A percentile compares a stretch with the other conserved stretches of the same genome.
Conservation (phyloP, 1,140 invertebrate genomes). For the Drosophila jambulina region DNA sequence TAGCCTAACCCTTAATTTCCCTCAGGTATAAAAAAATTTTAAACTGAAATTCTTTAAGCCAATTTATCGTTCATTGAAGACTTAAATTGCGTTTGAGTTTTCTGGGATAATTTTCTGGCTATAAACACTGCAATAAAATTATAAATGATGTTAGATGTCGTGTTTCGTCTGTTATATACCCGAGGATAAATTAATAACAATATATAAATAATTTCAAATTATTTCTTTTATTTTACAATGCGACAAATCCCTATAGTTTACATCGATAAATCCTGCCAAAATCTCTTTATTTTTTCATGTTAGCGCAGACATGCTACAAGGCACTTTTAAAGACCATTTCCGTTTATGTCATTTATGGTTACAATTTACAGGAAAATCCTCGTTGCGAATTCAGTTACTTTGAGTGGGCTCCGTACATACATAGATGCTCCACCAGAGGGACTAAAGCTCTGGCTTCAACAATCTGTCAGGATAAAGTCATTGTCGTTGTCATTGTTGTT, state of each 20-base stretch:
- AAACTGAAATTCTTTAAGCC: background rate
- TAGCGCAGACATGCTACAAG: background rate
- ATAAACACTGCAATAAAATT: background rate
- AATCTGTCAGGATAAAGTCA: slow-evolving; percentile 82
- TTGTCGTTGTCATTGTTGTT: slow-evolving; percentile 76
- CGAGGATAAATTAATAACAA: background rate
- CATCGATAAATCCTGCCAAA: background rate
- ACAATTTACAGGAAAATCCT: slow-evolving; percentile 29
- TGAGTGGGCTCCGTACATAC: slow-evolving; percentile 10
- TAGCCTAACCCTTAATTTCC: slow-evolving; percentile 8
- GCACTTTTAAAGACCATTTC: slow-evolving; percentile 29
- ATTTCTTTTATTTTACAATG: background rate
- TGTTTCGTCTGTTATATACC: background rate
- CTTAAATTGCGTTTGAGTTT: no score
- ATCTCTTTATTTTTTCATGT: background rate
- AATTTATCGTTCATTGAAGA: no score
- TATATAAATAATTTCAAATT: background rate
- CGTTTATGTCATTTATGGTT: slow-evolving; percentile 42
- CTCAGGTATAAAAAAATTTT: background rate
- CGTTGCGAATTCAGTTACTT: slow-evolving; percentile 17
- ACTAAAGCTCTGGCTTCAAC: slow-evolving; percentile 49
- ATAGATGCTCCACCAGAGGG: slow-evolving; percentile 8
- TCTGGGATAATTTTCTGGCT: background rate
- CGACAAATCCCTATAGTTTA: background rate
- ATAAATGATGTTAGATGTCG: background rate